Evolutionary conservation across 37 sponge, comb jelly and placozoan species (phyloP).

Genomic region (Crambe crambe): DNA sequence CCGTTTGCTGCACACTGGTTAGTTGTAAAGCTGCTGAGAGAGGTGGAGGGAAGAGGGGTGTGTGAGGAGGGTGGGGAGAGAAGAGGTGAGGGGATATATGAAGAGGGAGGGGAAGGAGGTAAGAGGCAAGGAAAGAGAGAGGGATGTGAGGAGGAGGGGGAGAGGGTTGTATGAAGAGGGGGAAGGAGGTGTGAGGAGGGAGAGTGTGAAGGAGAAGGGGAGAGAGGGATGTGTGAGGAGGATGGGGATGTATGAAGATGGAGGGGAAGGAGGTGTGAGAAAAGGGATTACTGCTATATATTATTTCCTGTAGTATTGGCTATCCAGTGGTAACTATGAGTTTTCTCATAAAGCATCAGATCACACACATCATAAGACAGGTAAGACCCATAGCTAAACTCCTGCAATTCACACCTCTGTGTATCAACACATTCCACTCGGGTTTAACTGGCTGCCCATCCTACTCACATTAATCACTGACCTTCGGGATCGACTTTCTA

Average conservation of each 20-base stretch:
- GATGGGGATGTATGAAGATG: background rate
- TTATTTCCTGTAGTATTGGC: slow-evolving; percentile 48
- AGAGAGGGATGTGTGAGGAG: background rate
- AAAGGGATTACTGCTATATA: no score
- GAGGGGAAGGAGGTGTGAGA: background rate
- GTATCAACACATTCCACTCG: no score
- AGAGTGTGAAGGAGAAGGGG: background rate
- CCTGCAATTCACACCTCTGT: no score
- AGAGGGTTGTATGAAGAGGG: background rate
- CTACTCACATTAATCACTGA: no score
- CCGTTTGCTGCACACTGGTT: slow-evolving; percentile 76
- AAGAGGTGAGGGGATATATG: background rate
- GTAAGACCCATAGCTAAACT: no score
- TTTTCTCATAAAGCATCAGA: slow-evolving; percentile 66
- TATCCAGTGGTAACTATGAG: slow-evolving; percentile 73
- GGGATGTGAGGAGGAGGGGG: no score
- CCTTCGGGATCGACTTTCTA: no score
- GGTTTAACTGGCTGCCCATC: no score
- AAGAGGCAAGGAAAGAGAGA: background rate
- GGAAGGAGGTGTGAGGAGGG: background rate
- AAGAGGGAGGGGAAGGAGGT: background rate
- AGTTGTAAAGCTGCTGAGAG: background rate
- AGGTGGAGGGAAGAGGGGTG: background rate
- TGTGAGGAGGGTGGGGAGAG: background rate
- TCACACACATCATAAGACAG: slow-evolving; percentile 54